These are phyloP conservation scores for Castor canadensis DNA, from an alignment of 2,113 vertebrate species.

Conservation along the genomic window DNA sequence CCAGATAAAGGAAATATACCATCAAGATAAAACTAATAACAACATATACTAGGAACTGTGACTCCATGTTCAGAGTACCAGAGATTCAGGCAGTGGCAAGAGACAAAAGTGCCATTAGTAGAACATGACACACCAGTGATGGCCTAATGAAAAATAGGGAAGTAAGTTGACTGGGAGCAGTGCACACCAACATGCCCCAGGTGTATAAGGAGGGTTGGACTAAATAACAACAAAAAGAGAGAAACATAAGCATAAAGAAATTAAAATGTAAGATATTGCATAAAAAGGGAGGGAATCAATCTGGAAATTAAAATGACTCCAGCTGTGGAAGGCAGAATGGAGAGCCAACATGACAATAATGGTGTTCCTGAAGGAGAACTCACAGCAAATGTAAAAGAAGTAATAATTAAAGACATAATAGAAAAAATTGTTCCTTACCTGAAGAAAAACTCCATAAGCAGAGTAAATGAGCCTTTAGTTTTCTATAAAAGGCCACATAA, in stretches of 20 bases:
- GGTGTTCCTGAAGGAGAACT: neutral
- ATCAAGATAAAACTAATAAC: neutral
- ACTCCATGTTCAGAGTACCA: neutral
- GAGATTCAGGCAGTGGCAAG: neutral
- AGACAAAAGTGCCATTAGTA: neutral
- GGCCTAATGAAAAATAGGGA: neutral
- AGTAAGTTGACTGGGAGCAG: neutral
- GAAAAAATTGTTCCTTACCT: neutral
- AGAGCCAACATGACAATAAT: neutral
- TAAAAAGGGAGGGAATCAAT: neutral
- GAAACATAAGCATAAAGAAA: constrained; percentile 11
- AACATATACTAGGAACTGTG: neutral
- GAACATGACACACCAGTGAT: neutral
- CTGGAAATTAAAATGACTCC: neutral
- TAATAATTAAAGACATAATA: no score
- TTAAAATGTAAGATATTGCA: neutral
- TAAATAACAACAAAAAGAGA: neutral
- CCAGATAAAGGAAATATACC: neutral
- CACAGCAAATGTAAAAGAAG: neutral
- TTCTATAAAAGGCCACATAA: neutral
- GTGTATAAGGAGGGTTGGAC: neutral
- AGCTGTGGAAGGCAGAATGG: neutral
- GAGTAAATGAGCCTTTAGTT: neutral
- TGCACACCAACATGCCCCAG: neutral
- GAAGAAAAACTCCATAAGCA: neutral